Evolutionary conservation across 2,113 vertebrate genomes (phyloP).

Genomic region (Mustela lutreola): DNA sequence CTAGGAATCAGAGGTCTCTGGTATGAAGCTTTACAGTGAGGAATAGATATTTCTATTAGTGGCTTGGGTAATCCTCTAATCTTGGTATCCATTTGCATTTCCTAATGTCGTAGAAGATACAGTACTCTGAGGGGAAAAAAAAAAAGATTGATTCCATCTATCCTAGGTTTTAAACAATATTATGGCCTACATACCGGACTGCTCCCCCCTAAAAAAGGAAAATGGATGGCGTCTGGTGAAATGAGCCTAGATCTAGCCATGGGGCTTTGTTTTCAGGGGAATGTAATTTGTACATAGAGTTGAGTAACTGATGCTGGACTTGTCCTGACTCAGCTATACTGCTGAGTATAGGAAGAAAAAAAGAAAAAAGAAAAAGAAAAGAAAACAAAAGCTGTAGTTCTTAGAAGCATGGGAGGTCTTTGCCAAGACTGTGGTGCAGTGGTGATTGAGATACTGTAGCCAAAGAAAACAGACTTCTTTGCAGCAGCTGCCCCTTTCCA

Average conservation of each 20-base stretch:
- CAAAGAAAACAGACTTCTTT: neutral
- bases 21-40: neutral
- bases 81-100: neutral
- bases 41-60: neutral
- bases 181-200: neutral
- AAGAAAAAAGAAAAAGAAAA: too few species aligned
- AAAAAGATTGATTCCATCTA: neutral
- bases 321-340: neutral
- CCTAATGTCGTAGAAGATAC: neutral
- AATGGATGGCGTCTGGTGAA: neutral
- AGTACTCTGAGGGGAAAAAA: neutral
- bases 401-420: neutral
- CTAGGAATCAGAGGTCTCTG: neutral
- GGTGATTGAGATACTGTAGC: neutral
- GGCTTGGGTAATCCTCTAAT: neutral
- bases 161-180: neutral
- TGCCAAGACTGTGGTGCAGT: neutral
- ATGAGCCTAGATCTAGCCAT: neutral
- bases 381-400: neutral
- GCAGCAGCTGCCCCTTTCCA: neutral
- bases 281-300: neutral
- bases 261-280: neutral
- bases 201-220: neutral
- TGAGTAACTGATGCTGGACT: neutral
- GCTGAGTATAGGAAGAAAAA: neutral